phyloP scores from a whole-genome alignment of 2,888 invertebrate species.

The Drosophila atripex region DNA sequence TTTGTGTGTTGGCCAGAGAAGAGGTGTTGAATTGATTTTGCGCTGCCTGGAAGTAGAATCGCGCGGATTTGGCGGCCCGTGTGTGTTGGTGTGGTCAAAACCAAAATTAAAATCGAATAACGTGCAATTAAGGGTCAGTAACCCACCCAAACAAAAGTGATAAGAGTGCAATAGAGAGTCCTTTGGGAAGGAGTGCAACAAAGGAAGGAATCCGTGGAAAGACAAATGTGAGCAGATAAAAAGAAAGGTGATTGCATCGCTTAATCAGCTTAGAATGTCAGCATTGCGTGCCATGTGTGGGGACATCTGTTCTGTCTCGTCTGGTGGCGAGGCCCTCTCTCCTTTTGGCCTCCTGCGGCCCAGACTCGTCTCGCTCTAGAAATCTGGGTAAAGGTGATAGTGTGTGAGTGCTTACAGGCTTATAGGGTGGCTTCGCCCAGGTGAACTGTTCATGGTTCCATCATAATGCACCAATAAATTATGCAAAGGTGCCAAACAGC shows the following conservation, averaged over 20 bases:
- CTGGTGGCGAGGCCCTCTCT: no score
- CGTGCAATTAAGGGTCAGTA: slow-evolving; percentile 36
- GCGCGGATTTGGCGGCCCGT: slow-evolving; percentile 17
- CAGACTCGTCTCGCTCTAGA: slow-evolving; percentile 42
- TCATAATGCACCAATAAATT: slow-evolving; percentile 21
- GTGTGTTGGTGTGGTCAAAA: slow-evolving; percentile 7
- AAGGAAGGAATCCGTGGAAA: slow-evolving; percentile 16
- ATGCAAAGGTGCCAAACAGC: slow-evolving; percentile 6
- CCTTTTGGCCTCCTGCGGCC: slow-evolving; percentile 29
- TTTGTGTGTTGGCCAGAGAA: slow-evolving; percentile 22
- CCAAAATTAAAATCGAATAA: slow-evolving; percentile 18
- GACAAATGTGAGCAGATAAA: slow-evolving; percentile 19
- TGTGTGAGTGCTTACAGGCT: slow-evolving; percentile 6
- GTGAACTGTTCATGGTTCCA: slow-evolving; percentile 24
- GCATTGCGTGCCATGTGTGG: background rate
- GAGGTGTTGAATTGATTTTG: slow-evolving; percentile 40
- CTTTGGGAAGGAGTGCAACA: slow-evolving; percentile 41
- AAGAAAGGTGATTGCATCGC: slow-evolving; percentile 59
- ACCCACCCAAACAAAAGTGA: slow-evolving; percentile 50
- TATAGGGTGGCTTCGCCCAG: slow-evolving; percentile 3
- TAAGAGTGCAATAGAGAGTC: slow-evolving; percentile 30
- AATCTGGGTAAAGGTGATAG: slow-evolving; percentile 13
- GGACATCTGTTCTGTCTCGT: slow-evolving; percentile 48
- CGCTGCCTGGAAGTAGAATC: slow-evolving; percentile 14
- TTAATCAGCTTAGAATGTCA: slow-evolving; percentile 54